Percentiles rank a stretch among this genome's conserved stretches.
Conservation (phyloP, 2,888 invertebrate species). For the Epistrophe grossulariae region DNA sequence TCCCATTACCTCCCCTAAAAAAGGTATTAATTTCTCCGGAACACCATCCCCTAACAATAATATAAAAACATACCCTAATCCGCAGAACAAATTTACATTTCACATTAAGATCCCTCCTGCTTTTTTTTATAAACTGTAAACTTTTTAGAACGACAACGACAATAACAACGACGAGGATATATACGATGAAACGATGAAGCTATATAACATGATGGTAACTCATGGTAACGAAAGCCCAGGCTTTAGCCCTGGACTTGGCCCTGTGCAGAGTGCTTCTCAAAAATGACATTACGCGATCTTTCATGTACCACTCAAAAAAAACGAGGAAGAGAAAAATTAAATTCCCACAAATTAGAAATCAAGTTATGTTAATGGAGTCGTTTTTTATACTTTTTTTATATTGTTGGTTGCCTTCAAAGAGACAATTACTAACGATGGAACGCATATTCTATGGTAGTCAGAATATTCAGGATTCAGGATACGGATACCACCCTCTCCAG, state of each 20-base stretch:
- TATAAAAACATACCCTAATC: conserved; percentile 34
- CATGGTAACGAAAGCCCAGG: conserved; percentile 28
- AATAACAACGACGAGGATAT: too few relatives aligned
- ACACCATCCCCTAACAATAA: conserved; percentile 15
- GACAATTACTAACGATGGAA: conserved; percentile 63
- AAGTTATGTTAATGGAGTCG: conserved; percentile 72
- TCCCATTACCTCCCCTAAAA: conserved; percentile 35
- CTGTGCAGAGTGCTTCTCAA: conserved; percentile 52
- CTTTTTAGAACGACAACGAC: conserved; percentile 4
- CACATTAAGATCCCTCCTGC: conserved; percentile 26
- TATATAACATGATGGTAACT: background rate
- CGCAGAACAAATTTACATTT: conserved; percentile 68
- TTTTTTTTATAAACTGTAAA: background rate
- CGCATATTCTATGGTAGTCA: conserved; percentile 50
- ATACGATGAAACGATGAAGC: conserved; percentile 1
- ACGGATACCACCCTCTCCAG: conserved; percentile 21
- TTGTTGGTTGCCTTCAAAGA: conserved; percentile 27
- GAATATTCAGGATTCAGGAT: conserved; percentile 14
- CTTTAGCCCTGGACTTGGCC: background rate
- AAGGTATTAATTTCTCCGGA: conserved; percentile 58
- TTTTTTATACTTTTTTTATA: conserved; percentile 28
- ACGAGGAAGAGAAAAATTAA: conserved; percentile 54
- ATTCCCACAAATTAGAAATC: conserved; percentile 74
- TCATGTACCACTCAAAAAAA: conserved; percentile 48
- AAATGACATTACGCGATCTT: conserved; percentile 61